Base-by-base conservation (phyloP, 2,888 invertebrate species). In the Nemotelus nigrinus region DNA sequence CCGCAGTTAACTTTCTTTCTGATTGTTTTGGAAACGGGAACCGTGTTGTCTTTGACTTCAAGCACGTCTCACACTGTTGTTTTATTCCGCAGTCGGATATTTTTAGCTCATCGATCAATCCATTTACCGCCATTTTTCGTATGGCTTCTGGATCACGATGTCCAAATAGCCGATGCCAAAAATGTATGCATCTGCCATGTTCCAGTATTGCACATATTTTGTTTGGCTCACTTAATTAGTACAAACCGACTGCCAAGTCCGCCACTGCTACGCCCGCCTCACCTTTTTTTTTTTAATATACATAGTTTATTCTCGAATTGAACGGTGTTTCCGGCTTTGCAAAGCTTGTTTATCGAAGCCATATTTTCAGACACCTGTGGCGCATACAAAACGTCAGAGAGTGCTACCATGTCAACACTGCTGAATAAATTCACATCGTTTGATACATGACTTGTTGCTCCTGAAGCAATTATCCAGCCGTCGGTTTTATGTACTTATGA, bases 21-120 rank as follows among this genome's bases (percentile, higher is more conserved):
- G 82, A 81, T 58, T 81, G 78, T 75, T 83, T 81, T 50, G 83
- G 83, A 71, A 83, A 82, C 3, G 80, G 78, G 63, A 77, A 67
- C 6, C 80, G 58, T 8, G 82, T 81, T 63, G 80, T 75, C 79
- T 83, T 83, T 57, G 81, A 81, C 75, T 83, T 77, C 4, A 82
- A 60, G 75, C 82, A 84, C 3, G 78, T 77, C 7, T 76, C 65
- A 53, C 79, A 79, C 5, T 70, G 43, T 77, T 81, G 78, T 57
- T 77, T 74, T 2, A 76, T 70, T 48, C 60, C 75, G 55, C 81
- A 80, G 7, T 80, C 77, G 43, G 65, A 50, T 25, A 81, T 78
- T 47, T 79, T 57, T 8, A 82, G 60, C 43, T 78, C 80, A 8
- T 78, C 48, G 57, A 76, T 78, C 3, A 80, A 43, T 25, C 74